phyloP scores from a whole-genome alignment of 53 echinoderm and acorn worm genomes.

The Echinometra lucunter region DNA sequence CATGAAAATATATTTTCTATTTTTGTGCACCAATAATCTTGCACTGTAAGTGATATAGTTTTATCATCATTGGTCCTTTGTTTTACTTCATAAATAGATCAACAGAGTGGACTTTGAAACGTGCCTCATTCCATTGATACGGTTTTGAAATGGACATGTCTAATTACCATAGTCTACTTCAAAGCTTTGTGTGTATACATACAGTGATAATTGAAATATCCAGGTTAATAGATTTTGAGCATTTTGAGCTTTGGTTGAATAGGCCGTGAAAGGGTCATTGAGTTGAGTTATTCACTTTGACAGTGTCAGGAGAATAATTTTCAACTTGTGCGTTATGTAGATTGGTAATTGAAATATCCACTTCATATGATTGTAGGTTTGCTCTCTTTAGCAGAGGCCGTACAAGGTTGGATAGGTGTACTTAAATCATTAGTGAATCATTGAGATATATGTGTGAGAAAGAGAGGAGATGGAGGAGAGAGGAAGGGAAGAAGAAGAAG shows the following conservation, averaged over 20 bases:
- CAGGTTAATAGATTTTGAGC: neutral
- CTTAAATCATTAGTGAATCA: neutral
- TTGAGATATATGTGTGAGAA: neutral
- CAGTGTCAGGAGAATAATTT: neutral
- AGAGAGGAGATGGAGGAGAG: neutral
- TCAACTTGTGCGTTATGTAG: neutral
- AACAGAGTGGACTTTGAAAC: neutral
- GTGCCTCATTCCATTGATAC: neutral
- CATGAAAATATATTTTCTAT: too few relatives aligned
- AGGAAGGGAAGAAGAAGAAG: neutral
- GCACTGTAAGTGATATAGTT: too few relatives aligned
- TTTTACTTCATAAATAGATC: neutral
- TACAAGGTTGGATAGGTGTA: neutral
- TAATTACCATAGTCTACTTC: neutral
- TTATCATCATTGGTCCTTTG: too few relatives aligned
- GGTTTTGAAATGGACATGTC: slow-evolving; percentile 31
- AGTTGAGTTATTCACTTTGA: neutral
- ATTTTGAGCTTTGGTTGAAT: neutral
- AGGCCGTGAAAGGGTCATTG: neutral
- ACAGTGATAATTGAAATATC: slow-evolving; percentile 29
- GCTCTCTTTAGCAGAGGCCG: neutral
- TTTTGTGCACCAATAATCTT: too few relatives aligned
- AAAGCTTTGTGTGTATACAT: neutral
- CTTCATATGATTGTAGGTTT: neutral
- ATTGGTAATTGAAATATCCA: slow-evolving; percentile 55